Percentiles rank a stretch among this genome's conserved stretches.
phyloP scores from a whole-genome alignment of 2,113 vertebrate species.

The Macheiramphus alcinus region DNA sequence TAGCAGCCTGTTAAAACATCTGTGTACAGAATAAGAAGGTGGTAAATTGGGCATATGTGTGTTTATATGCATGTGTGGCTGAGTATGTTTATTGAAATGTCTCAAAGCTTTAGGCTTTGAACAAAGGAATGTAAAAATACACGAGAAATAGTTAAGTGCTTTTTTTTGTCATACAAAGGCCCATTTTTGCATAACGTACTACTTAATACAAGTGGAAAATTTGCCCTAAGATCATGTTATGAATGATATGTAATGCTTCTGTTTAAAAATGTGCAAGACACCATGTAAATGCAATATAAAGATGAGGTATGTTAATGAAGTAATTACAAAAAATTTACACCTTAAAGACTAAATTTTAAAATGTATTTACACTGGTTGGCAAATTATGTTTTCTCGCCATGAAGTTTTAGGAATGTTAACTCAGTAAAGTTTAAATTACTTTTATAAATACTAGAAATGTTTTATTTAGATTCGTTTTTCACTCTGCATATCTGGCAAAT shows the following conservation, averaged over 20 bases:
- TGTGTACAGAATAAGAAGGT: background rate
- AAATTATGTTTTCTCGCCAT: background rate
- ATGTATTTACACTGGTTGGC: background rate
- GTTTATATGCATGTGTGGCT: background rate
- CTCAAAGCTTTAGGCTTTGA: background rate
- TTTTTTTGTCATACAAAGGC: background rate
- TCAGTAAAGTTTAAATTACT: background rate
- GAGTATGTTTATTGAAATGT: background rate
- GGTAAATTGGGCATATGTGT: background rate
- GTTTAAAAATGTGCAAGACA: background rate
- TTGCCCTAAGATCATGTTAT: background rate
- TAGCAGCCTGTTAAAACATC: background rate
- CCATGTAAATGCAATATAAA: background rate
- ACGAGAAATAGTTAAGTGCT: background rate
- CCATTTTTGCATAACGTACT: background rate
- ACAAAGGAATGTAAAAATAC: background rate
- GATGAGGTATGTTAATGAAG: background rate
- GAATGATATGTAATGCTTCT: background rate
- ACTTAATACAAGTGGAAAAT: background rate
- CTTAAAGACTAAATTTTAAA: background rate
- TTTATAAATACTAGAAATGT: background rate
- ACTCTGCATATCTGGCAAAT: background rate
- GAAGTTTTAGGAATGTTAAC: background rate
- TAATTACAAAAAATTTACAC: background rate
- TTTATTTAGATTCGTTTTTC: background rate